These are phyloP conservation scores for Alsophila aescularia DNA, from an alignment of 2,888 invertebrate species.

Conservation along the genomic window DNA sequence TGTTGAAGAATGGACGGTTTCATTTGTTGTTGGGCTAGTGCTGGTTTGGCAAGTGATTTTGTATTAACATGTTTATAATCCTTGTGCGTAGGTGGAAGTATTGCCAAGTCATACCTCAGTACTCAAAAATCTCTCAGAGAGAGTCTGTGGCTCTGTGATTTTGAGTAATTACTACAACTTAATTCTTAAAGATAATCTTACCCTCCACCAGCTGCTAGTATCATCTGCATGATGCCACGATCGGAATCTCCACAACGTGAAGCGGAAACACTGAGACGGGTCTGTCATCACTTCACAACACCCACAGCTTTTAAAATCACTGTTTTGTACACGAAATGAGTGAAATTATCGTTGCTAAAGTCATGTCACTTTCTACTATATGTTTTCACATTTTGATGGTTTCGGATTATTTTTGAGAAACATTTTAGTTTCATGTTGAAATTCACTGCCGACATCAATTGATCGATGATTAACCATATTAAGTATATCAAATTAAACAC, in stretches of 20 bases:
- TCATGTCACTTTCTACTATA: neutral
- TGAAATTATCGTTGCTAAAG: neutral
- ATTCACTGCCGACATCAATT: no score
- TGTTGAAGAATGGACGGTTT: neutral
- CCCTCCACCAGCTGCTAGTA: slow-evolving; percentile 80
- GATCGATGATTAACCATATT: no score
- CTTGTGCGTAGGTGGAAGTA: neutral
- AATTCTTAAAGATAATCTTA: slow-evolving; percentile 35
- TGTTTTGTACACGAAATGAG: neutral
- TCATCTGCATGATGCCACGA: slow-evolving; percentile 81
- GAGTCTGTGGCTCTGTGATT: no score
- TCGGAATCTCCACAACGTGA: slow-evolving; percentile 19
- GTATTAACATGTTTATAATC: neutral
- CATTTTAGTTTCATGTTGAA: no score
- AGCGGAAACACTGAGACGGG: slow-evolving; percentile 16
- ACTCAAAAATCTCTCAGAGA: no score
- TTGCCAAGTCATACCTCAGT: no score
- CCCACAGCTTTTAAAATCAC: neutral
- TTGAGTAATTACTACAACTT: neutral
- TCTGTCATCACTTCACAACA: slow-evolving; percentile 30
- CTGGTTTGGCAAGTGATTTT: neutral
- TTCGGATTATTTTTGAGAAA: no score
- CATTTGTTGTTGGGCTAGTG: neutral
- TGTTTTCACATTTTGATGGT: neutral
- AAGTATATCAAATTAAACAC: no score